phyloP scores from a whole-genome alignment of 2,888 invertebrate species.

The Cheilosia vernalis region DNA sequence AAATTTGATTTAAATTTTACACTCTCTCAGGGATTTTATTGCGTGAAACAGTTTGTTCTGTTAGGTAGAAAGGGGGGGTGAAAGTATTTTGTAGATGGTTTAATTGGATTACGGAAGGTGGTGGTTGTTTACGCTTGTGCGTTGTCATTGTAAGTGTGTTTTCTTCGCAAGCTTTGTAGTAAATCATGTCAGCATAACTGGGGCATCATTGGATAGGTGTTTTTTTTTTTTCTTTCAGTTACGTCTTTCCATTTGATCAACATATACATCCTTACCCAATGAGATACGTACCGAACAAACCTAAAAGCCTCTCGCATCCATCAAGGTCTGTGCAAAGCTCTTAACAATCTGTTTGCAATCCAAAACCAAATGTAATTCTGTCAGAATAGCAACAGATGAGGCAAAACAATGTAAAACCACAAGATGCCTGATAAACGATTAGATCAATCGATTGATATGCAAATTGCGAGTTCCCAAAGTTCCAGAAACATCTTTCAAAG shows the following conservation, averaged over 20 bases:
- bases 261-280: no score
- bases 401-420: conserved; percentile 40
- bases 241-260: no score
- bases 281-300: background rate
- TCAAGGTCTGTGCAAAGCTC: background rate
- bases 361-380: conserved; percentile 47
- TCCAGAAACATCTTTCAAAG: background rate
- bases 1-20: conserved; percentile 3
- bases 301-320: background rate
- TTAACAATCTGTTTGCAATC: conserved; percentile 53
- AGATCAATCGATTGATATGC: conserved; percentile 45
- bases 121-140: no score
- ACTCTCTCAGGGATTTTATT: background rate
- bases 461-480: conserved; percentile 13
- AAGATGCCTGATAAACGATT: conserved; percentile 43
- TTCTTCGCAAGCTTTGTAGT: no score
- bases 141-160: no score
- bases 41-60: background rate
- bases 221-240: no score
- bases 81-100: background rate
- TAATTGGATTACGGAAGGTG: background rate
- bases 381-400: conserved; percentile 17
- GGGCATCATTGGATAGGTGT: no score
- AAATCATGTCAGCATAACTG: no score
- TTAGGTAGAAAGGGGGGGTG: background rate